Evolutionary conservation across 1,140 invertebrate species (phyloP), one percentile per base, ranked within the genome.

Genomic region (Mactra quadrangularis): DNA sequence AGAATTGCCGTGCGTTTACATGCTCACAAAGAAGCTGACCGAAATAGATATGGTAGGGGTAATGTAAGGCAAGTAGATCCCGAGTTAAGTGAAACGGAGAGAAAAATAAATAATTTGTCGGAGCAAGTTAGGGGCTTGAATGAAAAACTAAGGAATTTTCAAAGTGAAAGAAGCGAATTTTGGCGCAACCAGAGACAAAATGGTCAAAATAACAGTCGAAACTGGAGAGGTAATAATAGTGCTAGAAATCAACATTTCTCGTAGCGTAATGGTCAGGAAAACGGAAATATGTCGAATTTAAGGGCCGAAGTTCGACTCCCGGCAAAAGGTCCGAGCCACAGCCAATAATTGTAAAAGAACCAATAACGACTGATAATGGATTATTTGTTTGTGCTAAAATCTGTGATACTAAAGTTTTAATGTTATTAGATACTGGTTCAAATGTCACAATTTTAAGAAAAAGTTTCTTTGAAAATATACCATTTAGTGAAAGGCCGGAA

Each of bases 341-440:
- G n/a, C n/a, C n/a, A n/a, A n/a, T n/a, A n/a, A n/a, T n/a, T n/a
- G n/a, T n/a, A n/a, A n/a, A n/a, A n/a, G n/a, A n/a, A n/a, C n/a
- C n/a, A n/a, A n/a, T n/a, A n/a, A n/a, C n/a, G n/a, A n/a, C n/a
- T n/a, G n/a, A n/a, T n/a, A 13, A 68, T 19, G 52, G 47, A 0
- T 41, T 22, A 11, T 68, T n/a, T 55, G 33, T 79, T n/a, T 25
- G 3, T 38, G 35, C 29, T 0, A 41, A 75, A 59, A 25, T 85
- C 15, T 1, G 47, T 15, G 33, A 47, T 27, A 41, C 29, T 27
- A 4, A 15, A 41, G 29, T 78, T 13, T 9, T 27, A 1, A 72
- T 82, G 33, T 59, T 82, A 27, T 33, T 85, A 4, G 84, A 85
- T 57, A 77, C 64, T 22, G 78, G 78, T 1, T 22, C 72, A 2